These are phyloP conservation scores for Ormyrus thymus DNA, from an alignment of 2,888 invertebrate species.

Conservation along the genomic window DNA sequence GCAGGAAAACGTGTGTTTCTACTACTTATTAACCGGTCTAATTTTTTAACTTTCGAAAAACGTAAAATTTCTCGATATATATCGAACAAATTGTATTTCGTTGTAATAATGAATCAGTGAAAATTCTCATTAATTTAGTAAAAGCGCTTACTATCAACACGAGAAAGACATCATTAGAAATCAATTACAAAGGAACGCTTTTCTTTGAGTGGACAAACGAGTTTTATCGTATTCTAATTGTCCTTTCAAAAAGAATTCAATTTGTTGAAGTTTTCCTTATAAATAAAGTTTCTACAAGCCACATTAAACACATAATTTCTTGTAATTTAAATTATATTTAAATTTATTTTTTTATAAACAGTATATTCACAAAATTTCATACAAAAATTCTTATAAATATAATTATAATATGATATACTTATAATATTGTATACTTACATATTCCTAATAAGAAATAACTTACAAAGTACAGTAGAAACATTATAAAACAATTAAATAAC, in stretches of 20 bases:
- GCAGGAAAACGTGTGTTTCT: not conserved
- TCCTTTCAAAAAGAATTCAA: slow-evolving; percentile 18
- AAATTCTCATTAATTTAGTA: slow-evolving; percentile 21
- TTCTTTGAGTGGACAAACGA: slow-evolving; percentile 19
- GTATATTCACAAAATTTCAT: slow-evolving; percentile 35
- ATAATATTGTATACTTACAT: not conserved
- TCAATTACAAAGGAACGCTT: slow-evolving; percentile 5
- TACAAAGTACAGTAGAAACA: slow-evolving; percentile 23
- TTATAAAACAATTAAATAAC: slow-evolving; percentile 34
- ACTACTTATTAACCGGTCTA: not conserved
- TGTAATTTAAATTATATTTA: not conserved
- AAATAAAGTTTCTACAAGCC: slow-evolving; percentile 4
- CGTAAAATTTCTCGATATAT: not conserved
- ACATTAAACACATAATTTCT: not conserved
- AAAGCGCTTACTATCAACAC: not conserved
- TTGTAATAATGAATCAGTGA: no score
- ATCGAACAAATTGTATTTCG: no score
- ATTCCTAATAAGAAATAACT: slow-evolving; percentile 22
- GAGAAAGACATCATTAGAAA: slow-evolving; percentile 22
- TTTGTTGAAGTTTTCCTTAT: not conserved
- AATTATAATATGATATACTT: not conserved
- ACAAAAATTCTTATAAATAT: slow-evolving; percentile 7
- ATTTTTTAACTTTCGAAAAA: no score
- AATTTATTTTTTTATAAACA: slow-evolving; percentile 12
- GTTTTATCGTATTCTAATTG: slow-evolving; percentile 31